Evolutionary conservation across 2,113 vertebrate genomes (phyloP).

Genomic region (Turnix velox): DNA sequence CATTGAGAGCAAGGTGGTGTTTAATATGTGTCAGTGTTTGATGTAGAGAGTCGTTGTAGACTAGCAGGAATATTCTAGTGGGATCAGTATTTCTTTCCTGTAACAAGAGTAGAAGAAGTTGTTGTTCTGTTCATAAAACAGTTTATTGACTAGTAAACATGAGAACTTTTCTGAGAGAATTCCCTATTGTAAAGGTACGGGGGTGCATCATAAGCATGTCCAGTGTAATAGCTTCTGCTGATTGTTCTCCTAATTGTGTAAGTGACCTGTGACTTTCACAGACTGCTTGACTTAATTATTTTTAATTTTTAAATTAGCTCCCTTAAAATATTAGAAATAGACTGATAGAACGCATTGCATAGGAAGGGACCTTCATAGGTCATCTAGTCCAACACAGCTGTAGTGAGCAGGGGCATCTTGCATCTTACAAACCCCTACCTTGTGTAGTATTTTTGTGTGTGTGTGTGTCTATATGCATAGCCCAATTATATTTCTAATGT

Average conservation of each 20-base stretch:
- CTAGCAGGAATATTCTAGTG: not conserved
- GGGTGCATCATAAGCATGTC: not conserved
- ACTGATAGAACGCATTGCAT: too few relatives aligned
- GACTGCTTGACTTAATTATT: not conserved
- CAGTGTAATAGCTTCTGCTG: not conserved
- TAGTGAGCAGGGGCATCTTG: too few relatives aligned
- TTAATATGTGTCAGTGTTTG: not conserved
- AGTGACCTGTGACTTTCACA: not conserved
- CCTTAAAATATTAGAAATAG: not conserved
- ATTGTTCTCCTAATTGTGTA: not conserved
- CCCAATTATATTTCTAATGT: not conserved
- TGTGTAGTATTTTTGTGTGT: too few relatives aligned
- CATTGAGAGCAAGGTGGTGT: not conserved
- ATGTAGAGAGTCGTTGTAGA: not conserved
- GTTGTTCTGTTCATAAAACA: not conserved
- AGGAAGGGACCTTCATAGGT: too few relatives aligned
- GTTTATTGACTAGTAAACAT: not conserved
- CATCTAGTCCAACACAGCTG: too few relatives aligned
- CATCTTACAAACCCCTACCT: too few relatives aligned
- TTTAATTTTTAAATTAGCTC: not conserved
- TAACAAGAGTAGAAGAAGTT: not conserved
- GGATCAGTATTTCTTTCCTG: not conserved
- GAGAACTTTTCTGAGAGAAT: too few relatives aligned
- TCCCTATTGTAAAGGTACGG: not conserved
- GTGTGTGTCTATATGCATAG: rapidly evolving